Evolutionary conservation across 2,113 vertebrate genomes (phyloP), one percentile per base, ranked within the genome.

Genomic region (Mesocricetus auratus): DNA sequence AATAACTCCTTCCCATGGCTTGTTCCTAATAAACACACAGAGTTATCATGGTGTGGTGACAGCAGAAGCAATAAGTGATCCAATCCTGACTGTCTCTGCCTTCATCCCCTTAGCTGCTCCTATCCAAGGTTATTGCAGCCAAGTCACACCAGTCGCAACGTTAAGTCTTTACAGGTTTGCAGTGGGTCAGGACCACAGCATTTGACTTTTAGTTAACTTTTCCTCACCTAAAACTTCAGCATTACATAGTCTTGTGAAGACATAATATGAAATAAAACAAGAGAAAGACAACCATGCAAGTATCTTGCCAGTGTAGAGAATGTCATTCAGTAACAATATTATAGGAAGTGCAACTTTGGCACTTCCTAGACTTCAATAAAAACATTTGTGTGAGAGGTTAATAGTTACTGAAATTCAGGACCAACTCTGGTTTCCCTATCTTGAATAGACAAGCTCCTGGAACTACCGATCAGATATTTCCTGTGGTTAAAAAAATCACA

Each of bases 311-410:
- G 73, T 69, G 26, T 86, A 17, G 86, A 56, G 58, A 47, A 86
- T 36, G 3, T 85, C 79, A 66, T 93, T 95, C 78, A 74, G 12
- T n/a, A 94, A 21, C 66, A 93, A 69, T 19, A 82, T 85, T 26
- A 60, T 13, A 73, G 31, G 68, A 78, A 79, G 0, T n/a, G 26
- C n/a, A 78, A 53, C 60, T 90, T 83, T 47, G n/a, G 24, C 93
- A 16, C 8, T 83, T 74, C 21, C 19, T 88, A 66, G 21, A 17
- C n/a, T 50, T 88, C 36, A 83, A 33, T 60, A 21, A 74, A 74
- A 79, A 83, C 15, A 83, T 88, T n/a, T 15, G 29, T 74, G 16
- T 62, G 81, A 90, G 71, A 69, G 66, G 66, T 69, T 29, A 94
- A 24, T 17, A 56, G 19, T 10, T 66, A 9, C 47, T 82, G n/a